A percentile compares a stretch with the other conserved stretches of the same genome.
Evolutionary conservation across 2,888 invertebrate species (phyloP).

Genomic region (Doris montereyensis): DNA sequence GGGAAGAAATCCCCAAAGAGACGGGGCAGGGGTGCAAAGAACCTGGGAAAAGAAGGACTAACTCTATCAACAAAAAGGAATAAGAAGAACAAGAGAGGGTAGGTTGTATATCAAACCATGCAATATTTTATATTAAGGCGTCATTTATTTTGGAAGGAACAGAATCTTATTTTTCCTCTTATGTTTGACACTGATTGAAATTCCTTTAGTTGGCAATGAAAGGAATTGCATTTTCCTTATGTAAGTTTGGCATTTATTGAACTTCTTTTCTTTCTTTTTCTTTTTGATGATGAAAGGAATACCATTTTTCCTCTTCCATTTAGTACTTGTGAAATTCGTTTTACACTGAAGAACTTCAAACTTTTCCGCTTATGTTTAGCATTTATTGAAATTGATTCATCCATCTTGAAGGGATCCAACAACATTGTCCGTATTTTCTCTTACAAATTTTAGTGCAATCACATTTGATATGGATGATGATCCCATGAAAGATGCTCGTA

Average conservation of each 20-base stretch:
- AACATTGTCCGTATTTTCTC: no score
- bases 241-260: not conserved
- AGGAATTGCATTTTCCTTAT: no score
- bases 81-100: constrained; percentile 44
- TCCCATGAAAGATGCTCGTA: constrained; percentile 58
- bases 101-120: not conserved
- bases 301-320: no score
- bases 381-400: constrained; percentile 2
- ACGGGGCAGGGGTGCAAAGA: constrained; percentile 48
- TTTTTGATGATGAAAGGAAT: no score
- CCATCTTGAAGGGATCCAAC: no score
- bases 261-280: not conserved
- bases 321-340: no score
- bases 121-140: not conserved
- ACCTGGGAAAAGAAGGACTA: constrained; percentile 32
- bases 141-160: no score
- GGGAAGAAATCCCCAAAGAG: constrained; percentile 44
- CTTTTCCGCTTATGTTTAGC: not conserved
- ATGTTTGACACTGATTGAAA: no score
- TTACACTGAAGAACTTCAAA: no score
- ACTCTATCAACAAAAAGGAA: constrained; percentile 30
- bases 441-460: no score
- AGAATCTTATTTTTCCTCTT: no score
- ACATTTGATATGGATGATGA: constrained; percentile 55
- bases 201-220: no score